A percentile compares a stretch with the other conserved stretches of the same genome.
phyloP scores from a whole-genome alignment of 2,113 vertebrate genomes.

The Acrocephalus arundinaceus region DNA sequence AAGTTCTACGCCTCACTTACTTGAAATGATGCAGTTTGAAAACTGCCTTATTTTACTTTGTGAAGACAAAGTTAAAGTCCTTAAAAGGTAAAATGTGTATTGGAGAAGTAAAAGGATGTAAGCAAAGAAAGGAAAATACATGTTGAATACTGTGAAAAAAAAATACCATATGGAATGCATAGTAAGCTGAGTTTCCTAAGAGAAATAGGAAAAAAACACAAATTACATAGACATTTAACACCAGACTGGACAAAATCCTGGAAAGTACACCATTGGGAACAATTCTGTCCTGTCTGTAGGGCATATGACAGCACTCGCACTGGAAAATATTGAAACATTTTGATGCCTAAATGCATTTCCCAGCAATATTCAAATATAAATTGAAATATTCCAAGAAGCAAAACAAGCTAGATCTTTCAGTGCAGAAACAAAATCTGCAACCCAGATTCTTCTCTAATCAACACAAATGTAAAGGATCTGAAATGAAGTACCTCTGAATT shows the following conservation, averaged over 20 bases:
- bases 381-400: background rate
- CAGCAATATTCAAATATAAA: background rate
- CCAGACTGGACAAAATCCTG: conserved; percentile 3
- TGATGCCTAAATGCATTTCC: background rate
- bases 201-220: background rate
- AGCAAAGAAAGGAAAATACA: background rate
- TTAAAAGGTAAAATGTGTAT: background rate
- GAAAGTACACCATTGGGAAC: background rate
- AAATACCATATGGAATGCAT: background rate
- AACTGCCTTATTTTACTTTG: background rate
- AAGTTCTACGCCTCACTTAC: background rate
- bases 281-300: background rate
- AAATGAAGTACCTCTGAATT: conserved; percentile 7
- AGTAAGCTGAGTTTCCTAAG: background rate
- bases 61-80: background rate
- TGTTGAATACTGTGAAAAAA: background rate
- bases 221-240: background rate
- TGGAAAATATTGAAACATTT: conserved; percentile 26
- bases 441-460: background rate
- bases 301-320: background rate
- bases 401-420: background rate
- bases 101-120: background rate
- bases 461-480: background rate
- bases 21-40: background rate
- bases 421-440: background rate